A percentile compares a stretch with the other conserved stretches of the same genome.
Evolutionary conservation across 2,888 invertebrate genomes (phyloP).

Genomic region (Syrista parreyssii): DNA sequence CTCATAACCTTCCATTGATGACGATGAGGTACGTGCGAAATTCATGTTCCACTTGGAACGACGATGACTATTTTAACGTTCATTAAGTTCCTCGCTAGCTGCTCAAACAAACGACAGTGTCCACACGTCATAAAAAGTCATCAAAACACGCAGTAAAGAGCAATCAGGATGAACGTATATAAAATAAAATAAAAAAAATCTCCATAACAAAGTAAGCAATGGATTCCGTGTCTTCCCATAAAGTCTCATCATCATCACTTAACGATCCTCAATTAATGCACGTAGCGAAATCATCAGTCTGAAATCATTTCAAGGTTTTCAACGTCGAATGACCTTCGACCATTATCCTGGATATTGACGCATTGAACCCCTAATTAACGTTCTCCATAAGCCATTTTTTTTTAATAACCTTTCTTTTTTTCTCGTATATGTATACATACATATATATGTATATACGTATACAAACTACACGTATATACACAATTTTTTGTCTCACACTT

Average conservation of each 20-base stretch:
- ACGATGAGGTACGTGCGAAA: constrained; percentile 45
- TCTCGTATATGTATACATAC: not conserved
- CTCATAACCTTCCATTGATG: constrained; percentile 51
- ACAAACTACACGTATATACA: not conserved
- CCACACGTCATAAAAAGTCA: too few relatives aligned
- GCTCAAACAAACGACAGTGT: too few relatives aligned
- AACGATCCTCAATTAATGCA: not conserved
- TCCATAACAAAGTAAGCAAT: not conserved
- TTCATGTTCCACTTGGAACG: constrained; percentile 42
- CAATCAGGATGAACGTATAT: too few relatives aligned
- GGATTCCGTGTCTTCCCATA: not conserved
- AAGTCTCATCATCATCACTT: not conserved
- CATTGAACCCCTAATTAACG: not conserved
- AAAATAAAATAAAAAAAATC: not conserved
- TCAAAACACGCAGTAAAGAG: too few relatives aligned
- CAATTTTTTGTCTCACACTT: not conserved
- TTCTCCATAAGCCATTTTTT: not conserved
- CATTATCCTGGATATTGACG: not conserved
- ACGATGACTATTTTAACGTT: too few relatives aligned
- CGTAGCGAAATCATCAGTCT: not conserved
- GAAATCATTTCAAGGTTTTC: not conserved
- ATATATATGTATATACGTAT: not conserved
- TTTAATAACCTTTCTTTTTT: not conserved
- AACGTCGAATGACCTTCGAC: not conserved
- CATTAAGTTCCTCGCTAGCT: too few relatives aligned